phyloP scores from a whole-genome alignment of 2,113 vertebrate genomes.

The Neomonachus schauinslandi region DNA sequence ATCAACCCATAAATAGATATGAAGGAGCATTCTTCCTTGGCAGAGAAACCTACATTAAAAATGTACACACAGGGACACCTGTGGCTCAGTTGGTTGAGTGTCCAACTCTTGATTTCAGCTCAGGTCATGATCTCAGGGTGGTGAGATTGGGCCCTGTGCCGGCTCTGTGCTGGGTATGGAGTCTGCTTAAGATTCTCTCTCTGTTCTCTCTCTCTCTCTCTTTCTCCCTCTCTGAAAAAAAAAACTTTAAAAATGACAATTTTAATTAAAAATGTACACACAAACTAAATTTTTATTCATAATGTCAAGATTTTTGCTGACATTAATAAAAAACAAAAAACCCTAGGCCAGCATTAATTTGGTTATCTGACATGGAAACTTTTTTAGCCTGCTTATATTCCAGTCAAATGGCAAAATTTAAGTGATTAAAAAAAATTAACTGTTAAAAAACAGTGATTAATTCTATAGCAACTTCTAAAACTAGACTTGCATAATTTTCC shows the following conservation, averaged over 20 bases:
- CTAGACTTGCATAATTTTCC: neutral
- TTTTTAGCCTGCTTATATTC: neutral
- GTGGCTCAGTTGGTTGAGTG: no score
- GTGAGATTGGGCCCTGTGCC: no score
- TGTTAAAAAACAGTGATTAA: neutral
- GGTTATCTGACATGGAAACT: neutral
- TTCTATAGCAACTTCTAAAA: neutral
- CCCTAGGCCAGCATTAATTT: neutral
- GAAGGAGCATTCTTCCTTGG: neutral
- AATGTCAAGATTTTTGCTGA: conserved; percentile 30
- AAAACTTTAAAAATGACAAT: no score
- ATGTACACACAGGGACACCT: no score
- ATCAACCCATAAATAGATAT: neutral
- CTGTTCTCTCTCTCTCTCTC: no score
- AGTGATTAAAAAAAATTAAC: neutral
- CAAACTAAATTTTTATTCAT: neutral
- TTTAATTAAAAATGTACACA: neutral
- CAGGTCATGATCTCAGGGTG: no score
- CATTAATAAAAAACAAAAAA: neutral
- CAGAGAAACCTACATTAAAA: conserved; percentile 32
- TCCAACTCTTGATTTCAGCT: no score
- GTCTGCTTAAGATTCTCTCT: no score
- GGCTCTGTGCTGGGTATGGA: no score
- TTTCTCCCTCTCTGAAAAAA: no score
- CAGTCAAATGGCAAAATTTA: neutral